phyloP scores from a whole-genome alignment of 2,113 vertebrate species.

The Dolichotis patagonum region DNA sequence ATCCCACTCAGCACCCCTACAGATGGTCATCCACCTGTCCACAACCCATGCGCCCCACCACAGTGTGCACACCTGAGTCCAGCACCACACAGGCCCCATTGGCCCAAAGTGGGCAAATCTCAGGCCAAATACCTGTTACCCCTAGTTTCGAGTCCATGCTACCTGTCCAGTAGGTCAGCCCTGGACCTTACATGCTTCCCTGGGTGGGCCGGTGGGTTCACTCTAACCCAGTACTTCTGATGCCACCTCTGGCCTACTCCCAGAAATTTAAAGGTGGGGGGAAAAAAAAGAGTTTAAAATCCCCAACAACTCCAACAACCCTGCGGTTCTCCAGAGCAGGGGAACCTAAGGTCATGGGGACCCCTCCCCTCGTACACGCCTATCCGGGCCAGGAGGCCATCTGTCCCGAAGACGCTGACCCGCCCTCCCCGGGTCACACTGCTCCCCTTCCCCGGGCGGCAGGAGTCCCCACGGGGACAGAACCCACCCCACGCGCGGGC shows the following conservation, averaged over 20 bases:
- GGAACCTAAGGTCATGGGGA: constrained; percentile 32
- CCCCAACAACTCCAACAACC: neutral
- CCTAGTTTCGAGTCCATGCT: neutral
- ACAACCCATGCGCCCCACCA: constrained; percentile 8
- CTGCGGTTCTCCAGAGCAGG: neutral
- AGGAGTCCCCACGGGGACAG: constrained; percentile 7
- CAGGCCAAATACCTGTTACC: neutral
- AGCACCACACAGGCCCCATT: neutral
- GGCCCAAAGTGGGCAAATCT: neutral
- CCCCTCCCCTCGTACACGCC: constrained; percentile 65
- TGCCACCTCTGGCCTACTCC: constrained; percentile 56
- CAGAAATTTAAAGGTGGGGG: neutral
- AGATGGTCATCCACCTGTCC: neutral
- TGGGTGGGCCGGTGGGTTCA: neutral
- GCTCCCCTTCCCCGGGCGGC: constrained; percentile 31
- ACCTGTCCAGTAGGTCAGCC: neutral
- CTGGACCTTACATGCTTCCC: neutral
- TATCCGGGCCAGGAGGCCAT: constrained; percentile 75
- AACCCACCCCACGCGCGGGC: constrained; percentile 32
- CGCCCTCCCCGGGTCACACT: constrained; percentile 53
- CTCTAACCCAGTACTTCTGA: constrained; percentile 33
- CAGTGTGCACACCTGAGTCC: neutral
- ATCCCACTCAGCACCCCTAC: neutral
- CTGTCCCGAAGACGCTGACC: constrained; percentile 68
- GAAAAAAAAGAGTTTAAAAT: neutral